Base-by-base conservation (phyloP, 2,888 invertebrate genomes). In the Dichetophora obliterata region DNA sequence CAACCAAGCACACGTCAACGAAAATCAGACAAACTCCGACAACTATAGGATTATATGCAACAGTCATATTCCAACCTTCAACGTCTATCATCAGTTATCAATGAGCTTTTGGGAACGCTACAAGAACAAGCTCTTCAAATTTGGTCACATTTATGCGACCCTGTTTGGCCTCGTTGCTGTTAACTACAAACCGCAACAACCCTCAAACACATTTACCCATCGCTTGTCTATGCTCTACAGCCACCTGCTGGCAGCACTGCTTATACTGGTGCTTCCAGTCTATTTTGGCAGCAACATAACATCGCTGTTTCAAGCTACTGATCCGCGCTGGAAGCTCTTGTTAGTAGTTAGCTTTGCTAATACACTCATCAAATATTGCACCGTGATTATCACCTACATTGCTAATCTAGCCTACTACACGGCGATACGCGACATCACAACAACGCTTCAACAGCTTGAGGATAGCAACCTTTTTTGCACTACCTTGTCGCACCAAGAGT, bases 71-170 rank as follows among this genome's bases (percentile, higher is more conserved):
- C 14, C 11, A 43, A 43, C 43, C 1, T 11, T 14, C 11, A 1
- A 43, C 1, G 2, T 43, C 43, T 11, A 43, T 11, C 43, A 43
- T 43, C 14, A 4, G 3, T 11, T 37, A 71, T 50, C 37, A 24
- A 59, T 24, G 34, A 85, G 82, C 43, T 84, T 86, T 69, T 86
- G 86, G 86, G 86, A 86, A 37, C 81, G 82, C 0, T 83, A 86
- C 75, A 84, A 84, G 77, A 61, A 80, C 9, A 84, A 83, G 70
- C 81, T 86, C 78, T 86, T 81, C 52, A 79, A 80, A 19, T 86
- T 85, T 50, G 86, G 87, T 3, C 84, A 86, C 66, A 79, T 86
- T 43, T 86, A 86, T 77, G 86, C 87, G 3, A 80, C 79, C 14
- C 77, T 86, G 43, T 84, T 78, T 27, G 86, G 86, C 11, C 83